Evolutionary conservation across 2,888 invertebrate species (phyloP).

Genomic region (Synergus umbraculus): DNA sequence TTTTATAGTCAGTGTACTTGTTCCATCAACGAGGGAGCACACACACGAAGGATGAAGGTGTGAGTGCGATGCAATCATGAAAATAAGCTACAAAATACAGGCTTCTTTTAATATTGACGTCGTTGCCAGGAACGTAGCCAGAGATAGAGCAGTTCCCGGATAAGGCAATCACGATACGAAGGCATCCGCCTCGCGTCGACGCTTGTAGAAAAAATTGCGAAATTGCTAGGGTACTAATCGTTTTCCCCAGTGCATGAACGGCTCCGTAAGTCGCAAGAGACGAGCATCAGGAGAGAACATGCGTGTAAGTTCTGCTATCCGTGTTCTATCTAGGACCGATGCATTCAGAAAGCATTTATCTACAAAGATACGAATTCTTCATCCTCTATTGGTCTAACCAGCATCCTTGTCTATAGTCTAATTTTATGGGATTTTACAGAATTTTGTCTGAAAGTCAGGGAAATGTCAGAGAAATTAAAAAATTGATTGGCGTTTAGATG

Average conservation of each 20-base stretch:
- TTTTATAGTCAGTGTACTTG: background rate
- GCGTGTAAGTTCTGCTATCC: constrained; percentile 26
- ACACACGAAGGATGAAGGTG: constrained; percentile 8
- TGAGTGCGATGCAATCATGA: constrained; percentile 44
- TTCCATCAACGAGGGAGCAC: background rate
- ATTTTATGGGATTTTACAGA: background rate
- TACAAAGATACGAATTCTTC: background rate
- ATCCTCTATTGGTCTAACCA: constrained; percentile 1
- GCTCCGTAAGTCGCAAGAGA: constrained; percentile 32
- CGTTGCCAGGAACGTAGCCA: constrained; percentile 41
- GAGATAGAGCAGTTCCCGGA: constrained; percentile 21
- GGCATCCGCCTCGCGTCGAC: constrained; percentile 34
- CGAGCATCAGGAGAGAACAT: constrained; percentile 21
- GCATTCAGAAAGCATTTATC: background rate
- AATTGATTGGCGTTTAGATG: background rate
- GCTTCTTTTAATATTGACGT: constrained; percentile 43
- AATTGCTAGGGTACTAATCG: constrained; percentile 39
- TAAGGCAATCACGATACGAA: constrained; percentile 33
- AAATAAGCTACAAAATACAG: constrained; percentile 46
- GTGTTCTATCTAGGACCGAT: background rate
- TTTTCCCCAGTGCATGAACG: constrained; percentile 20
- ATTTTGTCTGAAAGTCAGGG: no score
- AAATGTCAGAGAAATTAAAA: no score
- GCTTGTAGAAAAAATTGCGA: constrained; percentile 26
- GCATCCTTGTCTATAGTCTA: constrained; percentile 4